Percentiles rank a stretch among this genome's conserved stretches.
Evolutionary conservation across 2,113 vertebrate species (phyloP).

Genomic region (Halcyon malimbica): DNA sequence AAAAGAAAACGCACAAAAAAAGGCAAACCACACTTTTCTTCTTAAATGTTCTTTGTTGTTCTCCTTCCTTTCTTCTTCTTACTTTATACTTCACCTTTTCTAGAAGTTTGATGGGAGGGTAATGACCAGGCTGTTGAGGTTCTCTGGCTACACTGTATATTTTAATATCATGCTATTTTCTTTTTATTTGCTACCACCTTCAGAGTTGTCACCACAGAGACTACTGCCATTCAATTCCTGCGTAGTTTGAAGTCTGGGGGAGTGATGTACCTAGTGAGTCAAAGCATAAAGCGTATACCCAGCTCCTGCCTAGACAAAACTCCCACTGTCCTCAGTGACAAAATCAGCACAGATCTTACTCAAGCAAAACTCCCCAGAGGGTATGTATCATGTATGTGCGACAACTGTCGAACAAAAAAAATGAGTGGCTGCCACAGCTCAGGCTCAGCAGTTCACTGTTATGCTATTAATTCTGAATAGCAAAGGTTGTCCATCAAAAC

Average conservation of each 20-base stretch:
- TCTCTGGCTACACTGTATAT: neutral
- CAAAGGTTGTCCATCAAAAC: neutral
- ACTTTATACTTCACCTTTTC: neutral
- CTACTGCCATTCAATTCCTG: neutral
- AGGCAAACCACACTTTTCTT: neutral
- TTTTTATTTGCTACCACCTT: neutral
- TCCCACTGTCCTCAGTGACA: conserved; percentile 22
- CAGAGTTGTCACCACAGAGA: neutral
- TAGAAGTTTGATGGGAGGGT: neutral
- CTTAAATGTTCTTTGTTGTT: neutral
- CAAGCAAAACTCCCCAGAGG: conserved; percentile 8
- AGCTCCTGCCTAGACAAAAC: conserved; percentile 2
- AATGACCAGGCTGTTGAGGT: neutral
- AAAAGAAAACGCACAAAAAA: neutral
- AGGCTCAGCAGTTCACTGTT: neutral
- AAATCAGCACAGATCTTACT: conserved; percentile 34
- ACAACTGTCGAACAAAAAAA: neutral
- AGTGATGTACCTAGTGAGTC: conserved; percentile 3
- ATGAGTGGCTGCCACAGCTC: neutral
- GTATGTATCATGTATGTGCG: neutral
- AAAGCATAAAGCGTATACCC: conserved; percentile 23
- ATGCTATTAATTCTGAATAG: neutral
- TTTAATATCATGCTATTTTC: neutral
- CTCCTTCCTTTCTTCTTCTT: neutral
- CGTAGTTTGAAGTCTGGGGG: neutral